phyloP scores from a whole-genome alignment of 2,888 invertebrate genomes.

The Adela reaumurella region DNA sequence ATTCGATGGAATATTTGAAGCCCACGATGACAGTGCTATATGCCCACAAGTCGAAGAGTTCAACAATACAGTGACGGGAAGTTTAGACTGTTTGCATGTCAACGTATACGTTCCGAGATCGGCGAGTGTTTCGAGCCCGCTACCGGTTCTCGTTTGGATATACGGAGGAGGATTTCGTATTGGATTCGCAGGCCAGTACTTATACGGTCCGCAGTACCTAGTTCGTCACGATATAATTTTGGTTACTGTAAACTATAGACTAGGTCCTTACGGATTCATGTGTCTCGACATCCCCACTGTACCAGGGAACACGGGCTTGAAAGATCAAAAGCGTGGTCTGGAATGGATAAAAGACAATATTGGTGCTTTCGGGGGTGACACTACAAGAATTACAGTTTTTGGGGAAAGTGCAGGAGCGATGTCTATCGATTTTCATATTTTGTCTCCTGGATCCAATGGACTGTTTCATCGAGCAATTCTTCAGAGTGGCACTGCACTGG shows the following conservation, averaged over 20 bases:
- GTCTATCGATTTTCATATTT: conserved; percentile 17
- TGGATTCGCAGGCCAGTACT: conserved; percentile 19
- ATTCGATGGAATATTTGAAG: conserved; percentile 24
- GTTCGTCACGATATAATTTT: conserved; percentile 26
- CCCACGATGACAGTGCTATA: conserved; percentile 24
- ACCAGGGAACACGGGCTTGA: conserved; percentile 32
- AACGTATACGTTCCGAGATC: conserved; percentile 24
- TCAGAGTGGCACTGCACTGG: conserved; percentile 25
- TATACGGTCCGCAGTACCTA: conserved; percentile 23
- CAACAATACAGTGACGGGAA: conserved; percentile 16
- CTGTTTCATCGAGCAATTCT: conserved; percentile 26
- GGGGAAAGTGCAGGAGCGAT: conserved; percentile 20
- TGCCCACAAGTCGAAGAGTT: conserved; percentile 25
- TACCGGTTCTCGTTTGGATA: conserved; percentile 29
- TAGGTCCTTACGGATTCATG: too few species aligned
- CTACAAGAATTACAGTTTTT: conserved; percentile 17
- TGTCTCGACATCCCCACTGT: conserved; percentile 22
- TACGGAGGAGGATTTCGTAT: conserved; percentile 22
- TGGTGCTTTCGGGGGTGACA: conserved; percentile 18
- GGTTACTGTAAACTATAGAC: conserved; percentile 30
- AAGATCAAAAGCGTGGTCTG: conserved; percentile 22
- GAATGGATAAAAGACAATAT: conserved; percentile 22
- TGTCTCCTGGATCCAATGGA: too few species aligned
- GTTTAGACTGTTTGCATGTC: conserved; percentile 30
- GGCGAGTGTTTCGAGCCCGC: conserved; percentile 18